Base-by-base conservation (phyloP, 2,888 invertebrate species). In the Punctoribates punctum region DNA sequence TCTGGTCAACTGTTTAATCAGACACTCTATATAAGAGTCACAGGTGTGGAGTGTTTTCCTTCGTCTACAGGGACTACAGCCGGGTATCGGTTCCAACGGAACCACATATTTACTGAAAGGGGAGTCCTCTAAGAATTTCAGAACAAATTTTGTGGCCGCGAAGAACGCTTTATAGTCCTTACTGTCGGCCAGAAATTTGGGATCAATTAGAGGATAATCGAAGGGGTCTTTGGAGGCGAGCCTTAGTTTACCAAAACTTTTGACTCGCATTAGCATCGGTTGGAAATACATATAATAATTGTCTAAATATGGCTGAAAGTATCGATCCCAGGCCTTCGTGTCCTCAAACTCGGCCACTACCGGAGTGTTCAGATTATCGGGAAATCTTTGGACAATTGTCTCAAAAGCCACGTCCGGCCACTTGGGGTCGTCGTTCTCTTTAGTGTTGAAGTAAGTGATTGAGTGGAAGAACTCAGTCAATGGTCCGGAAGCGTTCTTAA, bases 281-380 rank as follows among this genome's bases (percentile, higher is more conserved):
- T 65, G 62, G 5, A 34, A 5, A 17, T 29, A 34, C 13, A 65
- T 13, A 17, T 65, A 29, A 13, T 65, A 65, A 3, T 34, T 1
- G 5, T 17, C 62, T 0, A 34, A 4, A 65, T 15, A 65, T 5
- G 29, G n/a, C 9, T 34, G 15, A 9, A n/a, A 65, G 29, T 65
- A 65, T 17, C 34, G 0, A 34, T 34, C 9, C 62, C 62, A 65
- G 1, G 6, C 25, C 25, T 25, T 17, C 27, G 2, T 60, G 60
- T 65, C 62, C 34, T 65, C 62, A n/a, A 29, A 65, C 13, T 65
- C 34, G n/a, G 29, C 34, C 9, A 60, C 60, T n/a, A 60, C 60
- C 11, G 60, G 25, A 1, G 25, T 25, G 13, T 60, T 25, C 15
- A 60, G 60, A 13, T 25, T 60, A 6, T 60, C 60, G 4, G 60